A percentile compares a stretch with the other conserved stretches of the same genome.
phyloP scores from a whole-genome alignment of 1,140 invertebrate genomes.

The Babylonia areolata region DNA sequence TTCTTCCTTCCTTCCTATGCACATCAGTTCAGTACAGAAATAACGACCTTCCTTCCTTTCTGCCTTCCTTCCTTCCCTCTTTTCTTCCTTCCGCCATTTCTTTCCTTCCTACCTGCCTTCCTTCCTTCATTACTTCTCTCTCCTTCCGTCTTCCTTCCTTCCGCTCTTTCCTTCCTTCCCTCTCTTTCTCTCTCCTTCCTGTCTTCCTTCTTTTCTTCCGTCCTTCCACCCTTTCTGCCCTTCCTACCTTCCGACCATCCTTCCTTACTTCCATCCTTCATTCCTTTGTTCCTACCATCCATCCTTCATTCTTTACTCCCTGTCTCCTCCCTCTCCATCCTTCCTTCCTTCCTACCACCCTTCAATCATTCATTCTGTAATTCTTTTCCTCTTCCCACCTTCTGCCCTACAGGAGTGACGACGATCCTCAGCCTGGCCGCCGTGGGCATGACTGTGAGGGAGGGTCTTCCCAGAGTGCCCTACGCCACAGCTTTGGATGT shows the following conservation, averaged over 20 bases:
- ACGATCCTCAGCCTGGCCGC: conserved; percentile 81
- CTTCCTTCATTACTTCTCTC: too few species aligned
- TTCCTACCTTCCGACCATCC: too few species aligned
- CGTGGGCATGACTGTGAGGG: conserved; percentile 79
- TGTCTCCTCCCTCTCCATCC: background rate
- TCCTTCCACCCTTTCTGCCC: too few species aligned
- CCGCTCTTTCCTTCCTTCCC: too few species aligned
- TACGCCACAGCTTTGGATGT: conserved; percentile 95
- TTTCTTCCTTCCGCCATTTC: conserved; percentile 31
- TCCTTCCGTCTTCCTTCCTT: too few species aligned
- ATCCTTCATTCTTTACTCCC: background rate
- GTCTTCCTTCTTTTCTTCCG: background rate
- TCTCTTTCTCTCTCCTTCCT: too few species aligned
- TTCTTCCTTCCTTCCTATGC: too few species aligned
- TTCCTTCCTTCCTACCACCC: background rate
- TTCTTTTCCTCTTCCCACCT: background rate
- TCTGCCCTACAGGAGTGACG: conserved; percentile 77
- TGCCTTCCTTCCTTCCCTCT: conserved; percentile 29
- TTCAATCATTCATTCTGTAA: background rate
- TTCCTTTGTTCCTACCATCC: background rate
- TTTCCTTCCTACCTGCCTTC: conserved; percentile 3
- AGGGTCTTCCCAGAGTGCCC: conserved; percentile 79
- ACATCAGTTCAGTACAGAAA: conserved; percentile 26
- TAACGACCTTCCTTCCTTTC: conserved; percentile 26
- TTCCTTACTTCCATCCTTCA: background rate